Evolutionary conservation across 2,888 invertebrate species (phyloP).

Genomic region (Incurvaria masculella): DNA sequence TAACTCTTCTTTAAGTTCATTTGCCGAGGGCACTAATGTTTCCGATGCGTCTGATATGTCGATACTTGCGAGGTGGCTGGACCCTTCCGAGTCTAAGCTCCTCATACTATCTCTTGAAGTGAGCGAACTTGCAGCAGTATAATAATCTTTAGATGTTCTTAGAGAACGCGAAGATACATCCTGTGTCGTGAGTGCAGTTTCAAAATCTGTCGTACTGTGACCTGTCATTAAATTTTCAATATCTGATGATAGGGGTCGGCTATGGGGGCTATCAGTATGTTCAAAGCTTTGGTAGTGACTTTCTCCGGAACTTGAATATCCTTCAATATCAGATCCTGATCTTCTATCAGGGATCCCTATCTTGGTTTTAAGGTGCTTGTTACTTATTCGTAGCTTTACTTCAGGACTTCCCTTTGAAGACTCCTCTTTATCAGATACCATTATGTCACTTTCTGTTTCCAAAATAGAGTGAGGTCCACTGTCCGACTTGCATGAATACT

Average conservation of each 20-base stretch:
- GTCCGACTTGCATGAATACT: constrained; percentile 43
- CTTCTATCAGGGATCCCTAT: constrained; percentile 59
- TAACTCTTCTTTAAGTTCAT: constrained; percentile 74
- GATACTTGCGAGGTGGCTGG: constrained; percentile 83
- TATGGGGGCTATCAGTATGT: constrained; percentile 65
- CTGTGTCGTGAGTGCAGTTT: constrained; percentile 78
- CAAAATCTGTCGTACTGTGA: constrained; percentile 80
- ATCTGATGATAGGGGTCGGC: constrained; percentile 84
- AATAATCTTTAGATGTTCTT: constrained; percentile 80
- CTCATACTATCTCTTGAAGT: constrained; percentile 89
- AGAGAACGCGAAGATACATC: constrained; percentile 69
- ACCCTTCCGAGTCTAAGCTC: constrained; percentile 85
- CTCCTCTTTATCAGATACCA: constrained; percentile 40
- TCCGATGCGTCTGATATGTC: constrained; percentile 92
- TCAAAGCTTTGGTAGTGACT: constrained; percentile 89
- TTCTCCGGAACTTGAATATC: constrained; percentile 84
- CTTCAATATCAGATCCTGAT: constrained; percentile 75
- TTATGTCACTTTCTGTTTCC: constrained; percentile 48
- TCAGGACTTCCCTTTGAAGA: constrained; percentile 50
- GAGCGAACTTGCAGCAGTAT: constrained; percentile 81
- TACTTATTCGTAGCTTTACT: constrained; percentile 35
- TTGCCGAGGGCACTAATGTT: constrained; percentile 87
- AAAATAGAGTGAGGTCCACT: constrained; percentile 52
- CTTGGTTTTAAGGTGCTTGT: constrained; percentile 48
- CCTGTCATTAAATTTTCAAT: constrained; percentile 76